Evolutionary conservation across 2,888 invertebrate genomes (phyloP).

Genomic region (Metallyticus violacea): DNA sequence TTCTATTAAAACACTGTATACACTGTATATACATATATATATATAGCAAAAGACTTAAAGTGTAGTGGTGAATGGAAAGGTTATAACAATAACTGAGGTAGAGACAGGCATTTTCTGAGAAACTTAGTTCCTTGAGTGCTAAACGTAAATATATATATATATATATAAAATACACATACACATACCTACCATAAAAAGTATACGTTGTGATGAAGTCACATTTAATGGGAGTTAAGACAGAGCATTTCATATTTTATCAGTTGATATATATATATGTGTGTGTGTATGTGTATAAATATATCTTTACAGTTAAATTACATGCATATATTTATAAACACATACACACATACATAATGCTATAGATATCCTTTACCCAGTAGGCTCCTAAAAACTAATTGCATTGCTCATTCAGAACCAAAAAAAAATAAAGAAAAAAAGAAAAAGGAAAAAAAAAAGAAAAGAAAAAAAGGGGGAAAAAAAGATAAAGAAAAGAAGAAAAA

Average conservation of each 20-base stretch:
- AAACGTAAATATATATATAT: background rate
- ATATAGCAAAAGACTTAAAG: background rate
- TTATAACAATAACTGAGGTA: background rate
- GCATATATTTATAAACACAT: background rate
- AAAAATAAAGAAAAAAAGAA: background rate
- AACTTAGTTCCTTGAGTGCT: background rate
- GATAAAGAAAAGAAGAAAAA: background rate
- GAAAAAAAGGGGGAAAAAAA: background rate
- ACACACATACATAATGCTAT: background rate
- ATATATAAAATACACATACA: background rate
- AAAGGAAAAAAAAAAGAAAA: background rate
- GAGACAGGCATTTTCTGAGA: background rate
- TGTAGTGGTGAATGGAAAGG: background rate
- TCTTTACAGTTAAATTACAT: background rate
- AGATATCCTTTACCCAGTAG: background rate
- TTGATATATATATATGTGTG: background rate
- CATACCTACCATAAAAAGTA: background rate
- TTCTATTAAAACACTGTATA: background rate
- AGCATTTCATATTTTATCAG: constrained; percentile 9
- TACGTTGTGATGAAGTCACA: background rate
- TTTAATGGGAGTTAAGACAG: too few species aligned
- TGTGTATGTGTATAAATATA: background rate
- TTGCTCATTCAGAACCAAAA: background rate
- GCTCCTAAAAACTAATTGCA: background rate
- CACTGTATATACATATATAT: too few species aligned